phyloP scores from a whole-genome alignment of 2,888 invertebrate species.

The Pandemis cinnamomeana region DNA sequence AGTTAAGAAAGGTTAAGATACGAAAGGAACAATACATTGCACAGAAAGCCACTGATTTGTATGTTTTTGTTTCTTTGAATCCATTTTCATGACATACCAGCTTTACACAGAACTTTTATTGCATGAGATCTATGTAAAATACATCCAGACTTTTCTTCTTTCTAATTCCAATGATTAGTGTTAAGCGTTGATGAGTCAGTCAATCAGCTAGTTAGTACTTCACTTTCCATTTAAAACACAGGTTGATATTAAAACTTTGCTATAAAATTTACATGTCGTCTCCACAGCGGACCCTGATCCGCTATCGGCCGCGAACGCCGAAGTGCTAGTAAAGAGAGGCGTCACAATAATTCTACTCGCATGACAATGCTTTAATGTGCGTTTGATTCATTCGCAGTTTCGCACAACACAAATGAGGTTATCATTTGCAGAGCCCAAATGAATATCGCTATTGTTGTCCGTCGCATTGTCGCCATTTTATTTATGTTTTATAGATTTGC shows the following conservation, averaged over 20 bases:
- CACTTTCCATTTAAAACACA: not conserved
- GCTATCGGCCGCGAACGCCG: slow-evolving; percentile 65
- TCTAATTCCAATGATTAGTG: no score
- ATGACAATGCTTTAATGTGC: slow-evolving; percentile 83
- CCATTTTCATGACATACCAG: no score
- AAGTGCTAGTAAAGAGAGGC: slow-evolving; percentile 79
- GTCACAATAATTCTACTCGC: slow-evolving; percentile 82
- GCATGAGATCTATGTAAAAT: no score
- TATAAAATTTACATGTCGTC: slow-evolving; percentile 37
- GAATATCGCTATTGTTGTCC: slow-evolving; percentile 74
- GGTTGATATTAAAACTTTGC: slow-evolving; percentile 3
- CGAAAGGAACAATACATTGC: no score
- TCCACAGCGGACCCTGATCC: slow-evolving; percentile 51
- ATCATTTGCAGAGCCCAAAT: slow-evolving; percentile 76
- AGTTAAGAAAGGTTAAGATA: no score
- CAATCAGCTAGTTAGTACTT: no score
- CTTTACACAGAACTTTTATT: no score
- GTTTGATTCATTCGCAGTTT: slow-evolving; percentile 80
- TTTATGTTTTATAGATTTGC: slow-evolving; percentile 45
- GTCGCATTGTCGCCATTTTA: slow-evolving; percentile 54
- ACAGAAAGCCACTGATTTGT: no score
- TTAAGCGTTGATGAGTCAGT: no score
- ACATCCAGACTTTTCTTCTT: no score
- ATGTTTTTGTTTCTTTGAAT: no score
- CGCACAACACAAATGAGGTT: slow-evolving; percentile 76